A percentile compares a stretch with the other conserved stretches of the same genome.
These are phyloP conservation scores for Galagoides demidoff DNA, from an alignment of 2,797 vertebrate genomes.

Conservation along the genomic window DNA sequence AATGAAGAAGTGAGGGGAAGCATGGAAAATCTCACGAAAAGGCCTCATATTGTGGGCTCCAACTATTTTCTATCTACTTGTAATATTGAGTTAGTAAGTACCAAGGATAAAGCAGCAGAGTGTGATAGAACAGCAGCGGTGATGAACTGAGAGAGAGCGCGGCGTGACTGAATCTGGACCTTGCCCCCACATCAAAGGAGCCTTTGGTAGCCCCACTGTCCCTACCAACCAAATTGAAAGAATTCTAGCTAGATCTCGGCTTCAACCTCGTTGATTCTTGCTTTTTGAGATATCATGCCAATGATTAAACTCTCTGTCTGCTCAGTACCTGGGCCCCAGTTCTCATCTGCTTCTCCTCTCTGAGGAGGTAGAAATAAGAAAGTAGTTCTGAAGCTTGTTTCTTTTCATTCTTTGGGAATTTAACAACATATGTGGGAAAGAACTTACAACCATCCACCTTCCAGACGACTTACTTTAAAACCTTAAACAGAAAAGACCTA, in stretches of 20 bases:
- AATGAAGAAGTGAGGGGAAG: neutral
- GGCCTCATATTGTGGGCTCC: neutral
- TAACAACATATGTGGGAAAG: neutral
- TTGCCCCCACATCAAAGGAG: neutral
- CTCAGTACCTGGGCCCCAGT: neutral
- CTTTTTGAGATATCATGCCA: neutral
- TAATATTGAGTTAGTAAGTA: neutral
- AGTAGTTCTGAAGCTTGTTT: neutral
- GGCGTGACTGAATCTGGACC: neutral
- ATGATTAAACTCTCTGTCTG: neutral
- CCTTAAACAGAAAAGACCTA: neutral
- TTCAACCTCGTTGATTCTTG: neutral
- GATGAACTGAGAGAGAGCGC: too few species aligned
- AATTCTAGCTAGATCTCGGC: neutral
- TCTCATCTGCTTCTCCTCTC: neutral
- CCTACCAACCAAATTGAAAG: neutral
- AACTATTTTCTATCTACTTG: neutral
- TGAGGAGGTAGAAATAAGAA: neutral
- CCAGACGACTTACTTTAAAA: neutral
- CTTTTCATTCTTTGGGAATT: slow-evolving; percentile 1
- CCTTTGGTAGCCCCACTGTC: neutral
- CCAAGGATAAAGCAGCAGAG: neutral
- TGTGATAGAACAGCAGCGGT: neutral
- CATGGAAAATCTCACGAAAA: neutral
- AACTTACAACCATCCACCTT: neutral